A percentile compares a stretch with the other conserved stretches of the same genome.
These are phyloP conservation scores for Epinotia bilunana DNA, from an alignment of 2,888 invertebrate species.

Conservation along the genomic window DNA sequence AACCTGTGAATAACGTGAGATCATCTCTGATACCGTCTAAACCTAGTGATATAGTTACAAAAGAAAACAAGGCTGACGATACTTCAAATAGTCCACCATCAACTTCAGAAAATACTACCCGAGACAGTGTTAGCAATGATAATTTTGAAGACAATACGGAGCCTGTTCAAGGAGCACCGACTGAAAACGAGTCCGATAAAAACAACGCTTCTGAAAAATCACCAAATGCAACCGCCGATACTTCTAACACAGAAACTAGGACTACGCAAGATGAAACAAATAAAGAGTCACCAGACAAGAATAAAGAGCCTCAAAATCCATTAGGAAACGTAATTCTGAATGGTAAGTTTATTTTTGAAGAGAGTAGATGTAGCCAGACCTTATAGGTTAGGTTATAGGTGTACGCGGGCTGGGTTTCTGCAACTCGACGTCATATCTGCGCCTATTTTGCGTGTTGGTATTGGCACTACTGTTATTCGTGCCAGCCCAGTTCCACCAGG, in stretches of 20 bases:
- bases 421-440: no score
- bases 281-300: neutral
- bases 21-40: slow-evolving; percentile 12
- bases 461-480: no score
- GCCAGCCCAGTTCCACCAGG: no score
- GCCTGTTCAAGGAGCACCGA: neutral
- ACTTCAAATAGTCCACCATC: neutral
- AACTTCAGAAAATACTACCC: neutral
- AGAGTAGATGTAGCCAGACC: no score
- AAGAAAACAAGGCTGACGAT: neutral
- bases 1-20: neutral
- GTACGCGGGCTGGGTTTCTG: no score
- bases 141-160: neutral
- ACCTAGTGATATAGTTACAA: neutral
- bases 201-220: neutral
- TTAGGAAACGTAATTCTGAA: slow-evolving; percentile 24
- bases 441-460: no score
- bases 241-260: neutral
- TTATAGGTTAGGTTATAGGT: no score
- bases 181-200: neutral
- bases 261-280: neutral
- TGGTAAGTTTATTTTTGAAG: slow-evolving; percentile 15
- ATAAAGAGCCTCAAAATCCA: slow-evolving; percentile 21
- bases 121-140: neutral
- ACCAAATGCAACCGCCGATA: neutral